Evolutionary conservation across 2,113 vertebrate species (phyloP).

Genomic region (Puma concolor): DNA sequence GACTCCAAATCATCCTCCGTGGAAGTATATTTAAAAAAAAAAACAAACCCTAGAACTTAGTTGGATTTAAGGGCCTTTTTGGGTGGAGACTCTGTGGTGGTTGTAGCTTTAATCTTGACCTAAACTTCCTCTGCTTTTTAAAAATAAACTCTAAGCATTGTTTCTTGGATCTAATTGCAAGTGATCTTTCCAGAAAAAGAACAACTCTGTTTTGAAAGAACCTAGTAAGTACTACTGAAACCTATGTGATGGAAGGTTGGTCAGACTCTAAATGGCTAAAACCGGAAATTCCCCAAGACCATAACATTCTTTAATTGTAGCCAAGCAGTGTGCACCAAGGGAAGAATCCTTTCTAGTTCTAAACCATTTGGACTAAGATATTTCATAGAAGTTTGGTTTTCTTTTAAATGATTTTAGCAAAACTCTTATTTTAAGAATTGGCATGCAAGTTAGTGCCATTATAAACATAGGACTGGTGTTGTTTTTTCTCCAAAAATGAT

Average conservation of each 20-base stretch:
- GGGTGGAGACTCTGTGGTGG: not conserved
- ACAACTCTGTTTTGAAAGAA: constrained; percentile 62
- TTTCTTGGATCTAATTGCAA: constrained; percentile 75
- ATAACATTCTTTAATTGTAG: constrained; percentile 40
- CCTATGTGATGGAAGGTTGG: constrained; percentile 70
- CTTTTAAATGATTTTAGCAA: constrained; percentile 39
- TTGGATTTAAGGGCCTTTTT: constrained; percentile 29
- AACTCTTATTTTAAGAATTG: constrained; percentile 32
- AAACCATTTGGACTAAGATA: not conserved
- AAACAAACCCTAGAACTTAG: not conserved
- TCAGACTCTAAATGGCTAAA: constrained; percentile 57
- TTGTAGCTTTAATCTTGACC: constrained; percentile 68
- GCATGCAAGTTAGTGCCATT: not conserved
- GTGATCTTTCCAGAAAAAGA: constrained; percentile 68
- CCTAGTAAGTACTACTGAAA: constrained; percentile 70
- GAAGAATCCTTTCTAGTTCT: not conserved
- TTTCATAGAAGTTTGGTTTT: constrained; percentile 38
- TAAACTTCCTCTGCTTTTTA: constrained; percentile 64
- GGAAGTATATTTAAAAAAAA: not conserved
- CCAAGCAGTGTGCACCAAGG: not conserved
- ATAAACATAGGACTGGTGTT: not conserved
- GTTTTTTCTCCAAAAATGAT: constrained; percentile 23
- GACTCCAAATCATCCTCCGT: not conserved
- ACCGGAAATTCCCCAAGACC: constrained; percentile 62
- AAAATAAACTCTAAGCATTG: constrained; percentile 77